Conservation (phyloP, 1,140 invertebrate species). For the Drosophila lacteicornis region DNA sequence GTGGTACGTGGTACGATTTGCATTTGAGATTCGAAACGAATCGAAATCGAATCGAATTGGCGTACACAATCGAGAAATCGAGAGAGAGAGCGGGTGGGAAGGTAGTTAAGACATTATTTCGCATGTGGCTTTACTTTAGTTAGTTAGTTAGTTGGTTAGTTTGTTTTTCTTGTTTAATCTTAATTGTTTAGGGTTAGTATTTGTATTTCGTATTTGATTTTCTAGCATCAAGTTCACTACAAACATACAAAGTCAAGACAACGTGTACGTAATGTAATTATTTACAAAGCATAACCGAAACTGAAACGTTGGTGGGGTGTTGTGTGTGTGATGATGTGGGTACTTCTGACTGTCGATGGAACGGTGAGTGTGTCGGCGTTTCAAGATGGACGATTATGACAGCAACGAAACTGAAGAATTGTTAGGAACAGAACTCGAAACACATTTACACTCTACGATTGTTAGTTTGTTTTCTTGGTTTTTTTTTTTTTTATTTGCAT, state of each 20-base stretch:
- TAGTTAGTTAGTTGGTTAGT: slow-evolving; percentile 52
- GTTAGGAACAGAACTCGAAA: slow-evolving; percentile 72
- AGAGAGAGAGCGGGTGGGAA: slow-evolving; percentile 77
- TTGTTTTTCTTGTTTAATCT: slow-evolving; percentile 52
- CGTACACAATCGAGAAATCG: slow-evolving; percentile 58
- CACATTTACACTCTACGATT: slow-evolving; percentile 78
- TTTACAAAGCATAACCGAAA: slow-evolving; percentile 81
- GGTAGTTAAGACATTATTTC: slow-evolving; percentile 76
- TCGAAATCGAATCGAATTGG: slow-evolving; percentile 60
- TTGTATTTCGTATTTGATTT: slow-evolving; percentile 63
- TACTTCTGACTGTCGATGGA: slow-evolving; percentile 18
- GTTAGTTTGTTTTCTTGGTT: slow-evolving; percentile 63
- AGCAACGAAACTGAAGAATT: slow-evolving; percentile 79
- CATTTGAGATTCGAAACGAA: slow-evolving; percentile 59
- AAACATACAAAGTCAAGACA: slow-evolving; percentile 82
- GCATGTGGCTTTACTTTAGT: slow-evolving; percentile 62
- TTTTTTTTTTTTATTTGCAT: slow-evolving; percentile 46
- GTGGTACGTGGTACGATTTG: slow-evolving; percentile 32
- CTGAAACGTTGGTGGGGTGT: slow-evolving; percentile 53
- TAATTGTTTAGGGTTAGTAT: slow-evolving; percentile 66
- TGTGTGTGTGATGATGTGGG: slow-evolving; percentile 30
- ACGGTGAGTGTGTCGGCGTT: slow-evolving; percentile 36
- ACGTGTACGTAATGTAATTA: slow-evolving; percentile 75
- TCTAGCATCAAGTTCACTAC: slow-evolving; percentile 76
- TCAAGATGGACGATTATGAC: slow-evolving; percentile 47